phyloP scores from a whole-genome alignment of 2,888 invertebrate species.

The Diloba caeruleocephala region DNA sequence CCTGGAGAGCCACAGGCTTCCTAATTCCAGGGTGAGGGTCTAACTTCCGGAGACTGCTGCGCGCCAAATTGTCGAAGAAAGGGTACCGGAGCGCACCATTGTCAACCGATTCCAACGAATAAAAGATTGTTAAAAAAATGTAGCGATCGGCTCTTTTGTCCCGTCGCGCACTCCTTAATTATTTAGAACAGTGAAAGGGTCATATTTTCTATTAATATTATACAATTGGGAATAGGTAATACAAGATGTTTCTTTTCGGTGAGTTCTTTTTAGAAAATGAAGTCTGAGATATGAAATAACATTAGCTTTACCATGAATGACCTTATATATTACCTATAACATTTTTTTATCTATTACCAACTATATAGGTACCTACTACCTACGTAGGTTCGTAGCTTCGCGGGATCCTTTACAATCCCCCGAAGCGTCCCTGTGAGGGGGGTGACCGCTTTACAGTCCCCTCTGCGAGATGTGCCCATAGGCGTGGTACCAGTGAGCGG shows the following conservation, averaged over 20 bases:
- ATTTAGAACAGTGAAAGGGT: slow-evolving; percentile 87
- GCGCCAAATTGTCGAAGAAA: slow-evolving; percentile 86
- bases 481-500: too few species aligned
- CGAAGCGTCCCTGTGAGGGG: too few species aligned
- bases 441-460: too few species aligned
- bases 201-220: slow-evolving; percentile 88
- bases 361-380: too few species aligned
- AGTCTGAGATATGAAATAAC: too few species aligned
- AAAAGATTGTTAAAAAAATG: slow-evolving; percentile 84
- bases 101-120: slow-evolving; percentile 87
- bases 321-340: too few species aligned
- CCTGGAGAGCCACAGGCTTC: slow-evolving; percentile 80
- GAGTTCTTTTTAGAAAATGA: too few species aligned
- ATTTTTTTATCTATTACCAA: too few species aligned
- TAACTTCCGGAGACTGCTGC: slow-evolving; percentile 86
- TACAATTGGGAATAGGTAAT: slow-evolving; percentile 60
- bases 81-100: slow-evolving; percentile 80
- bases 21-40: slow-evolving; percentile 81
- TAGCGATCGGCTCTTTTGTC: slow-evolving; percentile 84
- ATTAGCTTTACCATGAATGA: too few species aligned
- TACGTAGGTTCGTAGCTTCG: too few species aligned
- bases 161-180: slow-evolving; percentile 86
- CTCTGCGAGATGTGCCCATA: too few species aligned
- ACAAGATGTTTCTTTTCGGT: slow-evolving; percentile 64
- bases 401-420: too few species aligned